Conservation (phyloP, 2,113 vertebrate genomes). For the Percopsis transmontana region DNA sequence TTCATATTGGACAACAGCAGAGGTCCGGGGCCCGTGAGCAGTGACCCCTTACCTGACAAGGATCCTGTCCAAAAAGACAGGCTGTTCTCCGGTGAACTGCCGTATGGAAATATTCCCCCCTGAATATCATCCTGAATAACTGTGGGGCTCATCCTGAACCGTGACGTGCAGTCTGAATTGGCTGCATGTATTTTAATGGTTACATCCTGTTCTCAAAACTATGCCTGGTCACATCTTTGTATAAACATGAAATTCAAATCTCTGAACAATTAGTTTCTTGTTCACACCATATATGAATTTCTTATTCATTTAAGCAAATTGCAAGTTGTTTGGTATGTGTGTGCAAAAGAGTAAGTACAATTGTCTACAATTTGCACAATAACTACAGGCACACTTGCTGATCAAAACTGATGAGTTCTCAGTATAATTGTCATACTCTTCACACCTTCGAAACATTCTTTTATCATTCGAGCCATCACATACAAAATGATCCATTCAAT, state of each 20-base stretch:
- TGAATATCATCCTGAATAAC: conserved; percentile 37
- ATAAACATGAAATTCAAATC: too few species aligned
- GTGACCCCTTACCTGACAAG: conserved; percentile 41
- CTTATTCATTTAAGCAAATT: too few species aligned
- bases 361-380: too few species aligned
- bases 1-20: conserved; percentile 38
- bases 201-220: conserved; percentile 49
- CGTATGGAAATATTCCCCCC: conserved; percentile 37
- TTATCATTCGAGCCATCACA: too few species aligned
- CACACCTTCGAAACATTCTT: too few species aligned
- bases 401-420: too few species aligned
- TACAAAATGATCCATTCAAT: too few species aligned
- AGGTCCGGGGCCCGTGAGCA: conserved; percentile 37
- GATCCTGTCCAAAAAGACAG: conserved; percentile 41
- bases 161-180: conserved; percentile 51
- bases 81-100: conserved; percentile 30
- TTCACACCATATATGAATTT: conserved; percentile 45
- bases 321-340: too few species aligned
- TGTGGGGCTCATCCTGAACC: conserved; percentile 38
- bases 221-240: conserved; percentile 58
- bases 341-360: too few species aligned
- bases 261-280: conserved; percentile 55
- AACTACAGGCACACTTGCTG: too few species aligned
- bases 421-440: too few species aligned
- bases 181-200: conserved; percentile 17